Evolutionary conservation across 2,113 vertebrate species (phyloP).

Genomic region (Sturnus vulgaris): DNA sequence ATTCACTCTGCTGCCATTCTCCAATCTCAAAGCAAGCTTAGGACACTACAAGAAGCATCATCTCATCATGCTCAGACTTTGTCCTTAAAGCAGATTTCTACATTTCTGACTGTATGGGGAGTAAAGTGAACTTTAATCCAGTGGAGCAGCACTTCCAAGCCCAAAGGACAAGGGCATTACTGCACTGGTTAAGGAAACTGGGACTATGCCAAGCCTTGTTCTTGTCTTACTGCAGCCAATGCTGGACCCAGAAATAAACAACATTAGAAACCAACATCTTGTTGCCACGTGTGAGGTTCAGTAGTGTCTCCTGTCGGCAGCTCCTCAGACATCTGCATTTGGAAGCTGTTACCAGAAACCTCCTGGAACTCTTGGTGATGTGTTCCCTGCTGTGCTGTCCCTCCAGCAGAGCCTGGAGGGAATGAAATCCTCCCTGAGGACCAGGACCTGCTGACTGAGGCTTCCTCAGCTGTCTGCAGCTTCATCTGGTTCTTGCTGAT

Average conservation of each 20-base stretch:
- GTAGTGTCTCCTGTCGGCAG: rapidly evolving
- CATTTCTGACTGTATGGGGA: background rate
- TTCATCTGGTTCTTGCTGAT: background rate
- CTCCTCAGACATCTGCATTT: background rate
- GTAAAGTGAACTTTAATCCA: background rate
- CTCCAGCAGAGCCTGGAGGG: background rate
- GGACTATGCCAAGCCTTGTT: background rate
- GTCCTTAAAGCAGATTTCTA: background rate
- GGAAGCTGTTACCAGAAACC: background rate
- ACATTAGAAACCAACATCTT: background rate
- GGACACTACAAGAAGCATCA: background rate
- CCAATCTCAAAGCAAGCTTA: background rate
- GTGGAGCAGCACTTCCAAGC: background rate
- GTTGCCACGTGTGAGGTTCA: rapidly evolving
- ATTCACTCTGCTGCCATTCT: background rate
- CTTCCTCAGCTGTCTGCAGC: background rate
- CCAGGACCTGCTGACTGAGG: background rate
- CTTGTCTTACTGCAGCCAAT: background rate
- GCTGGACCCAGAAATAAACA: background rate
- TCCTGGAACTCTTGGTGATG: background rate
- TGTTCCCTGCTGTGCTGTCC: background rate
- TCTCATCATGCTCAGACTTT: background rate
- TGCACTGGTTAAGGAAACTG: background rate
- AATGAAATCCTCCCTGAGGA: background rate
- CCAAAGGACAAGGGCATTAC: background rate